Conservation (phyloP, 2,797 vertebrate species). For the Alfaro cultratus region DNA sequence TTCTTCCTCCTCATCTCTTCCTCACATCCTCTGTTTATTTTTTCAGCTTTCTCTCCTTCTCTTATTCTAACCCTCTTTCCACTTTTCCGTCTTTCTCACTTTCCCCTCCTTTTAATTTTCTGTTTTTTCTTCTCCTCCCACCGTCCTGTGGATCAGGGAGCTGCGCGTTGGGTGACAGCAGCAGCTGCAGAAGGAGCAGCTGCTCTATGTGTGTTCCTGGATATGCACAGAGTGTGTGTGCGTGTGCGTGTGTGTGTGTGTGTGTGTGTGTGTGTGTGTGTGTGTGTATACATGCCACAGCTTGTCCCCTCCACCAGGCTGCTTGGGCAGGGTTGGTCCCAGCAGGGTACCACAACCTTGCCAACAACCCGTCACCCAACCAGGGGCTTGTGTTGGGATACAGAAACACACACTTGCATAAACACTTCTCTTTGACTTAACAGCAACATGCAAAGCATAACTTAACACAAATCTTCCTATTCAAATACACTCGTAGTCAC, state of each 20-base stretch:
- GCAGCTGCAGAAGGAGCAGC: constrained; percentile 82
- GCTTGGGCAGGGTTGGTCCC: constrained; percentile 79
- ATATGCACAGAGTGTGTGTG: constrained; percentile 28
- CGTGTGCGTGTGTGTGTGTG: constrained; percentile 38
- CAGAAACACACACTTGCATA: constrained; percentile 35
- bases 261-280: neutral
- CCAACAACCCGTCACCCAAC: constrained; percentile 72
- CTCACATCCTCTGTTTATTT: constrained; percentile 70
- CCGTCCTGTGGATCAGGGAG: constrained; percentile 64
- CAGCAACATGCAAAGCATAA: constrained; percentile 54
- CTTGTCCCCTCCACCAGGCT: constrained; percentile 78
- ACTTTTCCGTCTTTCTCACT: constrained; percentile 40
- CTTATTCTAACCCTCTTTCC: constrained; percentile 38
- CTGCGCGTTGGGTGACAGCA: constrained; percentile 73
- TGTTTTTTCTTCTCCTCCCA: constrained; percentile 35
- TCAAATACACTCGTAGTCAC: constrained; percentile 67
- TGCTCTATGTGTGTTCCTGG: constrained; percentile 62
- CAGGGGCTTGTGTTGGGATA: constrained; percentile 56
- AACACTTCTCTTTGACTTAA: constrained; percentile 45
- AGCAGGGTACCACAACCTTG: constrained; percentile 79
- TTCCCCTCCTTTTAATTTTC: constrained; percentile 30
- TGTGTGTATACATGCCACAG: constrained; percentile 71
- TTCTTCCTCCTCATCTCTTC: constrained; percentile 45
- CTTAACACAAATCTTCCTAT: constrained; percentile 72
- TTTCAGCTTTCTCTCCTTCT: constrained; percentile 53